Evolutionary conservation across 2,888 invertebrate genomes (phyloP).

Genomic region (Thereva nobilitata): DNA sequence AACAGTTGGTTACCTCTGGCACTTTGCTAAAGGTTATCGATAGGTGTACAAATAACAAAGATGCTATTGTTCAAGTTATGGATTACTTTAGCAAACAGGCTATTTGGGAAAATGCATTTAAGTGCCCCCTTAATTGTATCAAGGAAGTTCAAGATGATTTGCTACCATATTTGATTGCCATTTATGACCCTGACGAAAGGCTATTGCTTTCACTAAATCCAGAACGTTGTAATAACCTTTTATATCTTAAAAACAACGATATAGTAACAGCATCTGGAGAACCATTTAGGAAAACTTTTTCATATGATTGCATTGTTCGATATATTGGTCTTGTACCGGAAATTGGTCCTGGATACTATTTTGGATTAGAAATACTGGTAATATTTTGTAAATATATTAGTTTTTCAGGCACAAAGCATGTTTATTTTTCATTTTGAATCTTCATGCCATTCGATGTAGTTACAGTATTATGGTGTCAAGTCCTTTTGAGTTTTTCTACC

Average conservation of each 20-base stretch:
- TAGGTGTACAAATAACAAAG: neutral
- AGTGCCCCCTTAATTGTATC: conserved; percentile 48
- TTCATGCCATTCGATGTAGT: no score
- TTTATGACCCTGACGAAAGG: conserved; percentile 61
- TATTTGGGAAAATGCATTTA: conserved; percentile 50
- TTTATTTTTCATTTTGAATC: no score
- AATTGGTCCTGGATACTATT: conserved; percentile 61
- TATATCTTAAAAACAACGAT: conserved; percentile 47
- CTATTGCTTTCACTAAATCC: conserved; percentile 59
- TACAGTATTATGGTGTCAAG: no score
- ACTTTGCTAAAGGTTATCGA: conserved; percentile 18
- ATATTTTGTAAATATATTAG: conserved; percentile 27
- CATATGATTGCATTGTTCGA: conserved; percentile 58
- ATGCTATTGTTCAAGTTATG: conserved; percentile 48
- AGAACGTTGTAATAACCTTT: conserved; percentile 58
- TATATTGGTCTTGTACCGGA: conserved; percentile 63
- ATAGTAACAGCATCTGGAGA: conserved; percentile 58
- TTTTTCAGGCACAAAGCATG: neutral
- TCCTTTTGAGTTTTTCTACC: no score
- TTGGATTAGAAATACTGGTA: conserved; percentile 64
- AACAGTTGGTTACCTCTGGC: conserved; percentile 17
- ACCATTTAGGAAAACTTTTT: conserved; percentile 46
- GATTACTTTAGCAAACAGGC: conserved; percentile 46
- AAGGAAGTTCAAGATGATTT: conserved; percentile 51
- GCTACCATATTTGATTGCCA: conserved; percentile 62